Conservation (phyloP, 2,797 vertebrate species). For the Sparidentex hasta region DNA sequence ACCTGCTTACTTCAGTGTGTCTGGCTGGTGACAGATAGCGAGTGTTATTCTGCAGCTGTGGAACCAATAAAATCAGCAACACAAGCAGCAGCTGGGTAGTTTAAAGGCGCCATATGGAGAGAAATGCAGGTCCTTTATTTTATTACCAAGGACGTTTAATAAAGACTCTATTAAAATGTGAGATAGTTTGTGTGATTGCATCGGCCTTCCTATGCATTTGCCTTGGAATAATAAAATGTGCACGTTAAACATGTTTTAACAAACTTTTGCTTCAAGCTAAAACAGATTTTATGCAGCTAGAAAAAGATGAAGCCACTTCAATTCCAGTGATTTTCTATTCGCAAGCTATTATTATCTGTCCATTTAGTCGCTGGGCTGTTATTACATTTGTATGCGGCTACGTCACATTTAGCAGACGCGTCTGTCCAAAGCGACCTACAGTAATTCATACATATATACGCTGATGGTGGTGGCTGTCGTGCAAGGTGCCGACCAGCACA, state of each 20-base stretch:
- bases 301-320: not conserved
- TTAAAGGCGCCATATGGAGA: not conserved
- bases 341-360: too few relatives aligned
- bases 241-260: not conserved
- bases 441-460: too few relatives aligned
- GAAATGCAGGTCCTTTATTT: not conserved
- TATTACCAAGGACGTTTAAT: slow-evolving; percentile 3
- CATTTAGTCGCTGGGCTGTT: too few relatives aligned
- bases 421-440: too few relatives aligned
- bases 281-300: not conserved
- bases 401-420: too few relatives aligned
- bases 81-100: not conserved
- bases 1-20: slow-evolving; percentile 57
- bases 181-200: not conserved
- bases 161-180: slow-evolving; percentile 3
- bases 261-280: not conserved
- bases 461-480: too few relatives aligned
- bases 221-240: not conserved
- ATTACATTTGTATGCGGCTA: too few relatives aligned
- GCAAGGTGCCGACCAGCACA: too few relatives aligned
- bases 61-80: not conserved
- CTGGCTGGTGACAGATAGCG: slow-evolving; percentile 47
- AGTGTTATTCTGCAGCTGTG: not conserved
- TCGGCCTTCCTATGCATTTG: not conserved
- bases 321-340: not conserved